Evolutionary conservation across 2,888 invertebrate genomes (phyloP), one percentile per base, ranked within the genome.

Genomic region (Scotopteryx bipunctaria): DNA sequence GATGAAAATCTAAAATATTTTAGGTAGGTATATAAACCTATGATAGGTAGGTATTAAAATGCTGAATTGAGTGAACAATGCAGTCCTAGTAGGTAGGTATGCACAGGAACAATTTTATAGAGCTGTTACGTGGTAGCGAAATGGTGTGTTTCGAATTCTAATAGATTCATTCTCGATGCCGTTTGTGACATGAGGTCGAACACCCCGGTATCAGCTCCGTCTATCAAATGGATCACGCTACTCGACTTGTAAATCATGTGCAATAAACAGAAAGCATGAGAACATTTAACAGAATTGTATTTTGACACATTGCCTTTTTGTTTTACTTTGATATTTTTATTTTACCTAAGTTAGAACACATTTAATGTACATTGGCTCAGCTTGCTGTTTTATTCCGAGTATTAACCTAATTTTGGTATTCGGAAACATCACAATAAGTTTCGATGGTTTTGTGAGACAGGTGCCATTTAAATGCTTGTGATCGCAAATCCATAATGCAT

Each of bases 151-250:
- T 71, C 76, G 82, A 83, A 86, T 86, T 70, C 66, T 81, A 86
- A 86, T 83, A 78, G 80, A 81, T 77, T 77, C 76, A 80, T 83
- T 80, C 73, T 77, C 69, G 68, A 67, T 67, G 70, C 66, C 63
- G 69, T 78, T 71, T 74, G 71, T 73, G 71, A 69, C 55, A 42
- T 49, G 57, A 58, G 70, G 67, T 75, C 64, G 61, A 66, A 57
- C 58, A 71, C 66, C 70, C 51, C 52, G 36, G 48, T 63, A 63
- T 64, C 66, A 57, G 29, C 23, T 45, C 37, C 45, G 56, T 56
- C 57, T 66, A 68, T 61, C 69, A 60, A 33, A 47, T 57, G 58
- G 57, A 63, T 65, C 57, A 56, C 40, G 67, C 64, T 64, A 63
- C 63, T 52, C 64, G 66, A 69, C 58, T 65, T 66, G 42, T 54